Conservation (phyloP, 2,888 invertebrate genomes). For the Dichetophora obliterata region DNA sequence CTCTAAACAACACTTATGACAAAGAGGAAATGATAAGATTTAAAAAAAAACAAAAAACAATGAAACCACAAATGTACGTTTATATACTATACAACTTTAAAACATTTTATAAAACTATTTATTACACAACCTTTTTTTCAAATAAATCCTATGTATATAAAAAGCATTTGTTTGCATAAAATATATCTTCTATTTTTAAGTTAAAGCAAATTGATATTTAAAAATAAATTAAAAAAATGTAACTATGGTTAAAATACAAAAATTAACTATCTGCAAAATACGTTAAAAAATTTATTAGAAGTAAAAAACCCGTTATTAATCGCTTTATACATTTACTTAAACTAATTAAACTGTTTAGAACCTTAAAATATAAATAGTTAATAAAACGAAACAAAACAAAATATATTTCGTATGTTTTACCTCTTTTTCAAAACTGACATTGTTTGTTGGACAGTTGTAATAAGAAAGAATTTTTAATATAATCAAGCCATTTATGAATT, state of each 20-base stretch:
- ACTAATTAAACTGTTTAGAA: no score
- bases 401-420: no score
- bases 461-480: no score
- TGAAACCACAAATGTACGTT: not conserved
- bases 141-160: not conserved
- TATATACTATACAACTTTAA: constrained; percentile 4
- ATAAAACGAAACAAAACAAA: no score
- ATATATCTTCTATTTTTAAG: not conserved
- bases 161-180: constrained; percentile 15
- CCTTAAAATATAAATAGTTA: no score
- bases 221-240: not conserved
- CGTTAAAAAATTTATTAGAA: constrained; percentile 1
- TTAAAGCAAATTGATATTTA: not conserved
- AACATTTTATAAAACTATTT: constrained; percentile 1
- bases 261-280: not conserved
- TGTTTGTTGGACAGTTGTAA: no score
- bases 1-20: not conserved
- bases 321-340: no score
- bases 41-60: not conserved
- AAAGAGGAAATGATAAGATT: not conserved
- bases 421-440: no score
- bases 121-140: not conserved
- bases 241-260: not conserved
- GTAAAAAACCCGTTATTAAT: no score
- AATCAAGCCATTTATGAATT: no score